Evolutionary conservation across 2,888 invertebrate genomes (phyloP), one percentile per base, ranked within the genome.

Genomic region (Limnephilus marmoratus): DNA sequence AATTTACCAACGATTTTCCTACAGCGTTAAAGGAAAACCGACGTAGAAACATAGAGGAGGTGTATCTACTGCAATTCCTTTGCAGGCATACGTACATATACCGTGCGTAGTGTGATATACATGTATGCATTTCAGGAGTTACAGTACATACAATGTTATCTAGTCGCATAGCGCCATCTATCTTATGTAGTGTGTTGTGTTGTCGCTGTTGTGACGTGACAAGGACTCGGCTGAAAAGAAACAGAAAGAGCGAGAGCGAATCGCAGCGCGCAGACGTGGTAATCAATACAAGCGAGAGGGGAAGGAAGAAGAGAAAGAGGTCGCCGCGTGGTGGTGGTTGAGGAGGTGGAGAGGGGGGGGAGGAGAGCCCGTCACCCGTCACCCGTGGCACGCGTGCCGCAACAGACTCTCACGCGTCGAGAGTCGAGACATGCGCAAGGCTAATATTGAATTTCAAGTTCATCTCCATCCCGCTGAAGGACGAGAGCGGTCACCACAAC

Each of bases 171-270:
- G 41, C 86, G 86, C 86, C 29, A 49, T 37, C 37, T 37, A 41
- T 41, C 41, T 41, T 31, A 31, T 31, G 24, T 24, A 53, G 53
- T 34, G 82, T 89, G 83, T 68, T 92, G 91, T 92, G 45, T 93
- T 92, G 93, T 93, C 90, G 92, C 92, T 93, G 92, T 93, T 93
- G 92, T 93, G 90, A 92, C 93, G 93, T 94, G 93, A 93, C 93
- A 94, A 93, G 94, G 94, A 94, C 94, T 94, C 68, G 94, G 86
- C 49, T 86, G 45, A 86, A 86, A 45, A 86, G 86, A 45, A 86
- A 86, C 45, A 45, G 86, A 29, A 93, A 90, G 90, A 91, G 92
- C 83, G 93, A 94, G 94, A 93, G 94, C 92, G 89, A 85, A 87
- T 82, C 89, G 90, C 90, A 92, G 85, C 90, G 89, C 68, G 87